Percentiles rank a stretch among this genome's conserved stretches.
Evolutionary conservation across 2,888 invertebrate genomes (phyloP).

Genomic region (Cremastinae sp.): DNA sequence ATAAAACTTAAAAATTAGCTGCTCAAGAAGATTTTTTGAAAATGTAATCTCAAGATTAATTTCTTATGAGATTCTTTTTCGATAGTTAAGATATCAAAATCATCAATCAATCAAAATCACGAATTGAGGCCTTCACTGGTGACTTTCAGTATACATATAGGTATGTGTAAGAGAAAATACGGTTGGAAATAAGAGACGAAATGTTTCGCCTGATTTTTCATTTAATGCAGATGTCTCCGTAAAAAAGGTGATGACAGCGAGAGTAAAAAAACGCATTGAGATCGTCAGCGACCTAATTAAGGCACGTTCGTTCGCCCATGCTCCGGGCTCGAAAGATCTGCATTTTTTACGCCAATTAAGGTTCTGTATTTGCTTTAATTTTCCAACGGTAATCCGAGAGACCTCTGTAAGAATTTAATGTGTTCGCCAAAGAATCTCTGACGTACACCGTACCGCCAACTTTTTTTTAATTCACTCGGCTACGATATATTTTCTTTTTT

Average conservation of each 20-base stretch:
- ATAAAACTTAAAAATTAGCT: too few relatives aligned
- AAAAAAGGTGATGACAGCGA: slow-evolving; percentile 15
- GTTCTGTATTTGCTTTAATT: slow-evolving; percentile 52
- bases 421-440: slow-evolving; percentile 5
- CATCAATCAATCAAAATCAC: too few relatives aligned
- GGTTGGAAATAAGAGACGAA: not conserved
- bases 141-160: too few relatives aligned
- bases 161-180: not conserved
- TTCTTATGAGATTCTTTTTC: too few relatives aligned
- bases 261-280: slow-evolving; percentile 41
- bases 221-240: not conserved
- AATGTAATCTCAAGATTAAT: too few relatives aligned
- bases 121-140: too few relatives aligned
- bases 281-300: slow-evolving; percentile 53
- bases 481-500: slow-evolving; percentile 53
- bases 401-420: slow-evolving; percentile 32
- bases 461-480: slow-evolving; percentile 29
- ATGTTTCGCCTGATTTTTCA: slow-evolving; percentile 19
- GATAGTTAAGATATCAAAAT: too few relatives aligned
- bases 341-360: slow-evolving; percentile 61
- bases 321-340: slow-evolving; percentile 55
- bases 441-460: slow-evolving; percentile 6
- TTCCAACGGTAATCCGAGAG: slow-evolving; percentile 53
- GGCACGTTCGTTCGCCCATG: slow-evolving; percentile 37
- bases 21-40: too few relatives aligned